Base-by-base conservation (phyloP, 2,113 vertebrate genomes). In the Clarias magur region DNA sequence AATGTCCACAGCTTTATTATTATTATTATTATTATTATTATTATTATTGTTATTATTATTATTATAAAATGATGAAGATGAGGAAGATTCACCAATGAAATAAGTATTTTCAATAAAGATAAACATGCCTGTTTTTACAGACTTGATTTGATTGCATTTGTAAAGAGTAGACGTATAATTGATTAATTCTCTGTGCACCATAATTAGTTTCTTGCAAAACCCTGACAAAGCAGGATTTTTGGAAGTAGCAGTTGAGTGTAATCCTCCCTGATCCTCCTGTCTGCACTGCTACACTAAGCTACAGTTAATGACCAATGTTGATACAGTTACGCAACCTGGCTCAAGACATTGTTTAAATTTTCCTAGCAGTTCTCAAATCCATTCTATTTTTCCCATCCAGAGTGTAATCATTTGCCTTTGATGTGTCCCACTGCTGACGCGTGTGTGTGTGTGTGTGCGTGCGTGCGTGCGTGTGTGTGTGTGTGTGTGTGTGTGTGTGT, bases 261-360 rank as follows among this genome's bases (percentile, higher is more conserved):
- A 89, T 89, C 86, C 80, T 70, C 62, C 15, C 75, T 89, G 88
- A 85, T 79, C 59, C 65, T 80, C n/a, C 13, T 76, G 80, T 83
- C 70, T 76, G 84, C 27, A 30, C 53, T 87, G 72, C 86, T 75
- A 48, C 30, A 68, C 84, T 91, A 91, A 89, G 88, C 80, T 84
- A 57, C 67, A 57, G 23, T 81, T 88, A 89, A 89, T 89, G 88
- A 67, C 48, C n/a, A 87, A 89, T 89, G 67, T 88, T 42, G 73
- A 84, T 42, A 48, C 42, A 30, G 2, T 86, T 88, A 86, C 48
- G 72, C 88, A 88, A 73, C 67, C 87, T 78, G 27, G 72, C 60
- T 67, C 67, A 82, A 62, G 70, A 78, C 25, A 83, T 57, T 11
- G 56, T 48, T 85, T 42, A 56, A 21, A 54, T 42, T 34, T 87